These are phyloP conservation scores for Cotesia glomerata DNA, from an alignment of 1,140 invertebrate species.

Conservation along the genomic window DNA sequence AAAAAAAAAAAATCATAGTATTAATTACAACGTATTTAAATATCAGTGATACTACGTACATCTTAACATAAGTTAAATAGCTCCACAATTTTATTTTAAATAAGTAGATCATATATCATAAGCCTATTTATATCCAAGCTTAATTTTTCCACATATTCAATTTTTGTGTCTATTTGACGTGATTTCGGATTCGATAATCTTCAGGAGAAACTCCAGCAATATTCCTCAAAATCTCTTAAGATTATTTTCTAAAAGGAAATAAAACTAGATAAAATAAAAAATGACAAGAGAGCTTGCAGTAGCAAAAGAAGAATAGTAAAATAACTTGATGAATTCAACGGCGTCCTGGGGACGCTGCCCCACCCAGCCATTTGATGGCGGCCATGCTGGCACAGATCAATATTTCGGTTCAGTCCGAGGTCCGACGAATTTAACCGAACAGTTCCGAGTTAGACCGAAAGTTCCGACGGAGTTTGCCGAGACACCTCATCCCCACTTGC, in stretches of 20 bases:
- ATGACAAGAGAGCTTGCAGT: not conserved
- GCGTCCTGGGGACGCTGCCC: conserved; percentile 44
- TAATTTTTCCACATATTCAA: no score
- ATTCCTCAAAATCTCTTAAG: not conserved
- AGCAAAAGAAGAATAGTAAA: conserved; percentile 9
- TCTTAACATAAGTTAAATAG: no score
- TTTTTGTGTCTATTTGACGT: no score
- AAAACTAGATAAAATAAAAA: not conserved
- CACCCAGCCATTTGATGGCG: conserved; percentile 25
- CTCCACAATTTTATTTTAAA: no score
- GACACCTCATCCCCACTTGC: conserved; percentile 35
- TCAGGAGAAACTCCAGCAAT: no score
- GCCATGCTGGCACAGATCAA: conserved; percentile 35
- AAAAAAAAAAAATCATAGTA: no score
- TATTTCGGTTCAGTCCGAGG: conserved; percentile 30
- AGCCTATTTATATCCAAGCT: no score
- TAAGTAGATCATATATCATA: no score
- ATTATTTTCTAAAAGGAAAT: not conserved
- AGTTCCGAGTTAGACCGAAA: conserved; percentile 25
- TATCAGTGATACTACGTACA: no score
- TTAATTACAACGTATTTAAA: no score
- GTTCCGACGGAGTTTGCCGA: conserved; percentile 48
- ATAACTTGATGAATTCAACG: conserved; percentile 21
- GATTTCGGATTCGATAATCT: no score
- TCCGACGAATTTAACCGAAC: conserved; percentile 1